Base-by-base conservation (phyloP, 2,797 vertebrate species). In the Crypturellus tataupa region DNA sequence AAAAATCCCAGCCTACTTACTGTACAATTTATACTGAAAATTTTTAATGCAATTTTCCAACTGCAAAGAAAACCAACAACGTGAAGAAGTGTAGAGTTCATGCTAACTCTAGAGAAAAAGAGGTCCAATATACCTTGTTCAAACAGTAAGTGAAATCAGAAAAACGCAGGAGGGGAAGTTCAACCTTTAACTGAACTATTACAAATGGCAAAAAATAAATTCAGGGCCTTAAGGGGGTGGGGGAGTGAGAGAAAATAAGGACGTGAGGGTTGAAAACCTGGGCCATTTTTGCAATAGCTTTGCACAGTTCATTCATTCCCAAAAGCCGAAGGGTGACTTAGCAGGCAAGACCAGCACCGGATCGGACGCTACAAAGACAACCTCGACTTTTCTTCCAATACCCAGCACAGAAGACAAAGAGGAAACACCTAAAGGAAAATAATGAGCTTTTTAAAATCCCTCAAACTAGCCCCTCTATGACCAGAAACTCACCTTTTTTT, bases 31-130 rank as follows among this genome's bases (percentile, higher is more conserved):
- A 85, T 86, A 70, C 42, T 84, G 46, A 86, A 94, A 90, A 89
- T 10, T 64, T 63, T 51, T 77, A 93, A 84, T 8, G 19, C 35
- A 92, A 33, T 89, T 96, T 97, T 95, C 79, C 87, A 92, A 76
- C 33, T 79, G 75, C 89, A 91, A 97, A 96, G 83, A 78, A 90
- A 95, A 97, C 58, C 73, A 84, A 87, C 80, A 83, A 71, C 56
- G n/a, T 71, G 77, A 88, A 96, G n/a, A 68, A 93, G 85, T 53
- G 60, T 44, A 68, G 62, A 92, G 65, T 91, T 93, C 86, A 91
- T 44, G 47, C 19, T 64, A 96, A 92, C 37, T 94, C 20, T 13
- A 79, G 64, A 95, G 94, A 88, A 87, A 96, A 86, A 4, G 7
- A 85, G 85, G 79, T 69, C 47, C 69, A 92, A 55, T 87, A 31